A percentile compares a stretch with the other conserved stretches of the same genome.
Evolutionary conservation across 2,888 invertebrate species (phyloP).

Genomic region (Latrodectus hesperus): DNA sequence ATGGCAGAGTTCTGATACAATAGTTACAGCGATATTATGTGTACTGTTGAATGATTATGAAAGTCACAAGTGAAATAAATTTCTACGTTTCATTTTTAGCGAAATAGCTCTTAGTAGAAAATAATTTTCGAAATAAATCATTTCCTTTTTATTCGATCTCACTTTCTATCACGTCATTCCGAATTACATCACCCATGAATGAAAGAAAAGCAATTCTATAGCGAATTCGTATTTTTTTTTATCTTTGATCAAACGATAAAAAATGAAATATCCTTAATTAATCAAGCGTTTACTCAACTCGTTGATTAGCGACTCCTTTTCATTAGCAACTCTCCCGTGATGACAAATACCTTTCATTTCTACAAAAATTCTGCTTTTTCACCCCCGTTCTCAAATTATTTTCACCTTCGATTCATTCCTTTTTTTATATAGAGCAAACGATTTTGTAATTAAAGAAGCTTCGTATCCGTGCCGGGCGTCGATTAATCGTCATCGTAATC

Average conservation of each 20-base stretch:
- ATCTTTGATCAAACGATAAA: not conserved
- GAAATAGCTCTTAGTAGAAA: no score
- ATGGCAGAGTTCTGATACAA: no score
- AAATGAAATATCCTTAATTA: not conserved
- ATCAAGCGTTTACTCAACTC: slow-evolving; percentile 8
- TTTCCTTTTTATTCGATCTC: no score
- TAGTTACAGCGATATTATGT: no score
- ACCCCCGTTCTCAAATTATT: not conserved
- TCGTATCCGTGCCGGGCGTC: not conserved
- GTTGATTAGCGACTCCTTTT: slow-evolving; percentile 34
- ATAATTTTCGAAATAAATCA: no score
- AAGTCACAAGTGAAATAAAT: no score
- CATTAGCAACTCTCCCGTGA: slow-evolving; percentile 28
- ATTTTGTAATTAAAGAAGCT: slow-evolving; percentile 8
- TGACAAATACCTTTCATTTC: slow-evolving; percentile 52
- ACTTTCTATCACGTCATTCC: no score
- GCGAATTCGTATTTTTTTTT: no score
- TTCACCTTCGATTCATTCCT: not conserved
- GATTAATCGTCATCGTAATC: slow-evolving; percentile 11
- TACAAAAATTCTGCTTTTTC: not conserved
- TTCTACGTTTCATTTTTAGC: no score
- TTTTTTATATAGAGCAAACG: not conserved
- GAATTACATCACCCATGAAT: no score
- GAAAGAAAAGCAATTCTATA: no score
- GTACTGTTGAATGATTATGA: no score